Conservation (phyloP, 2,113 vertebrate genomes). For the Oreochromis spilurus region DNA sequence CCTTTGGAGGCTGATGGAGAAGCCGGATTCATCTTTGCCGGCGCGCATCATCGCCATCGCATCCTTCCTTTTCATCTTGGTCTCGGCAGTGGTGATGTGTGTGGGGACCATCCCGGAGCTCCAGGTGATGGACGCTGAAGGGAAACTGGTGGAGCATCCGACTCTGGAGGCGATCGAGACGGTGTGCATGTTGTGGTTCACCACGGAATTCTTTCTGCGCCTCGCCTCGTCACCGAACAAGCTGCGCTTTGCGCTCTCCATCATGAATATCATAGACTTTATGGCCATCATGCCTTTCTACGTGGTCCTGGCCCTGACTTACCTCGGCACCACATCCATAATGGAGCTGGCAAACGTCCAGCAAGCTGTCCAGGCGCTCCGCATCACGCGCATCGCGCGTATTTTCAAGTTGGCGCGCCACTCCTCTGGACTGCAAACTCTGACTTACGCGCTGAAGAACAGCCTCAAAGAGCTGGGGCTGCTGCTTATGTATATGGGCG, state of each 20-base stretch:
- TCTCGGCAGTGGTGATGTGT: conserved; percentile 93
- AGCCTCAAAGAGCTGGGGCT: conserved; percentile 94
- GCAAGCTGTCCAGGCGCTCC: conserved; percentile 90
- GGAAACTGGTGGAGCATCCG: conserved; percentile 87
- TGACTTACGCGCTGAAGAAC: conserved; percentile 90
- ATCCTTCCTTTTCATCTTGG: conserved; percentile 88
- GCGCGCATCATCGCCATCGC: conserved; percentile 85
- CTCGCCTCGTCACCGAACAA: conserved; percentile 88
- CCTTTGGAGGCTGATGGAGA: conserved; percentile 94
- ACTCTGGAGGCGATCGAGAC: conserved; percentile 90
- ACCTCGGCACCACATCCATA: conserved; percentile 83
- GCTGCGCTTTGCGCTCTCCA: conserved; percentile 83
- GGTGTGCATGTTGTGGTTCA: conserved; percentile 93
- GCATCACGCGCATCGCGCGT: conserved; percentile 90
- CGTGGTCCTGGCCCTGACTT: conserved; percentile 86
- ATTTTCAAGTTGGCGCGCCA: conserved; percentile 96
- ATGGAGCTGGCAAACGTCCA: conserved; percentile 93
- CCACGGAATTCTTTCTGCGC: conserved; percentile 87
- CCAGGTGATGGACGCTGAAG: conserved; percentile 84
- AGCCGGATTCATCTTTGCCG: conserved; percentile 86
- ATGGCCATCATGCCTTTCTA: conserved; percentile 94
- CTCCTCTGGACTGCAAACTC: conserved; percentile 90
- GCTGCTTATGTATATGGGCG: conserved; percentile 94
- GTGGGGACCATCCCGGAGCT: conserved; percentile 92
- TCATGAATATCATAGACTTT: conserved; percentile 94